Base-by-base conservation (phyloP, 2,888 invertebrate genomes). In the Corythucha ciliata region DNA sequence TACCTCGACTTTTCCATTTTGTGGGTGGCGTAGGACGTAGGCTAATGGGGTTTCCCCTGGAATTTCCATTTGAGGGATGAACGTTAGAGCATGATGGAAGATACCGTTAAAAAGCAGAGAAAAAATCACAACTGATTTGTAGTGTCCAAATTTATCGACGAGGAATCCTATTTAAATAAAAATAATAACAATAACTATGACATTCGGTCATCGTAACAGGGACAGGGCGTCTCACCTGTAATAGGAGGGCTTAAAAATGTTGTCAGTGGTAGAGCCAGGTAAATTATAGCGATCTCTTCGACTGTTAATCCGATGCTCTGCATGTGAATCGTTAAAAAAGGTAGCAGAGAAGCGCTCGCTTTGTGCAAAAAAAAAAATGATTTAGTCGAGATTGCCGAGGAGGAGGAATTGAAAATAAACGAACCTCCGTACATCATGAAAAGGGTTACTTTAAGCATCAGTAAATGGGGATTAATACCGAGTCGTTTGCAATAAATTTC, bases 241-340 rank as follows among this genome's bases (percentile, higher is more conserved):
- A 88, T 74, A 16, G 88, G 88, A 25, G 89, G 84, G 61, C 88
- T 83, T 59, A 90, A 70, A 66, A 90, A 87, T 5, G 89, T 85
- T 5, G 88, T 83, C 62, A 90, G 82, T 7, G 90, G 89, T 64
- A 90, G 74, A 2, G 87, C 81, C 62, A 89, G 75, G 70, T 89
- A 90, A 61, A 90, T 84, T 64, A 88, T 80, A 48, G 87, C 86
- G 56, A 88, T 85, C 72, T 91, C 87, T 62, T 85, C 82, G 59
- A 89, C 81, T 40, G 84, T 83, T 53, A 91, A 73, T 54, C 90
- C 90, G 66, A 90, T 81, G 64, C 85, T 81, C 69, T 85, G 86
- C 90, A 91, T 90, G 71, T 89, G 90, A 60, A 91, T 82, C 2
- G 89, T 85, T 63, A 91, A 70, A 68, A 88, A 91, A 0, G 91